Evolutionary conservation across 2,113 vertebrate genomes (phyloP), one percentile per base, ranked within the genome.

Genomic region (Spea multiplicata): DNA sequence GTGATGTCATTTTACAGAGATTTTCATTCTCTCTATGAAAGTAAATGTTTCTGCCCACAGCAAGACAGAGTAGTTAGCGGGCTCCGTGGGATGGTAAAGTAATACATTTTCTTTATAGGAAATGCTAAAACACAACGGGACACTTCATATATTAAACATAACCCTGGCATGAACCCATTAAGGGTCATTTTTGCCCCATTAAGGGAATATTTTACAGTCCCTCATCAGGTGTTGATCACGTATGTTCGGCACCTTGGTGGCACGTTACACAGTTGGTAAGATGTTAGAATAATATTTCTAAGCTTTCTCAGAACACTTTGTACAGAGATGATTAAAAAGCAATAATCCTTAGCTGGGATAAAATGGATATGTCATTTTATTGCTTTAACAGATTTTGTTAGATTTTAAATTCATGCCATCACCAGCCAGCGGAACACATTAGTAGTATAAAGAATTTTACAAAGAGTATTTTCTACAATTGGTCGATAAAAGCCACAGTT

Each of bases 281-380:
- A 44, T 46, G 61, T 62, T 30, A 61, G 66, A 62, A 5, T 16
- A 12, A 47, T 4, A 57, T 61, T 76, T 69, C 30, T 16, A 30
- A 46, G 16, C 66, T 61, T 76, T 76, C 55, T 76, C 59, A 49
- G 75, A 76, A 76, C 69, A 70, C 48, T 30, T 61, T 66, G 66
- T 46, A 16, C 2, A n/a, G 53, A 8, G 66, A 47, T 57, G 59
- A 44, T 66, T 52, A 69, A 3, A 44, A 59, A 49, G 6, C 10
- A 13, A 69, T 47, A 70, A 30, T 6, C 66, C 45, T 13, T 69
- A 48, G 7, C 44, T 57, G 53, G 44, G 44, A 66, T 6, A 49
- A n/a, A 48, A 6, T 8, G 3, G 30, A 76, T 68, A 70, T 48
- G 61, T 76, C 66, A 76, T 66, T 61, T 76, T 76, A 62, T 69